phyloP scores from a whole-genome alignment of 2,888 invertebrate species.

The Mimumesa dahlbomi region DNA sequence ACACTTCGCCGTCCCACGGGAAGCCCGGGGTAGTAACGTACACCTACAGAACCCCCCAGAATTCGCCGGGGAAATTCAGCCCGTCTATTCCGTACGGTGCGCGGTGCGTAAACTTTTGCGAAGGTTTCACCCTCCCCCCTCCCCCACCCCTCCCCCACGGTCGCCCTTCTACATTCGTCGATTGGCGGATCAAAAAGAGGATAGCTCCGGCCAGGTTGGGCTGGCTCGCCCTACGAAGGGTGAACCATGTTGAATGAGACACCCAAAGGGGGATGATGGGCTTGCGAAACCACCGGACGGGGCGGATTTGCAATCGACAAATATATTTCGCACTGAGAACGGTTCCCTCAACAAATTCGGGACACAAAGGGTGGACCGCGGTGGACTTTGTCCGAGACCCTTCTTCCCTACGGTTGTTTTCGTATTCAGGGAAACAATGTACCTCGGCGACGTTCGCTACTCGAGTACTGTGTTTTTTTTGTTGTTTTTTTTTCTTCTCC shows the following conservation, averaged over 20 bases:
- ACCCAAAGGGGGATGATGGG: slow-evolving; percentile 51
- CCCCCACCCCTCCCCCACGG: too few relatives aligned
- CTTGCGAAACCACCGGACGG: slow-evolving; percentile 52
- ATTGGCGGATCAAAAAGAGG: slow-evolving; percentile 46
- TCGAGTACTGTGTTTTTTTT: too few relatives aligned
- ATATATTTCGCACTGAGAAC: slow-evolving; percentile 47
- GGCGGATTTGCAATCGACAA: slow-evolving; percentile 58
- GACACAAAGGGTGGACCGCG: slow-evolving; percentile 23
- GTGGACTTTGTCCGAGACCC: slow-evolving; percentile 25
- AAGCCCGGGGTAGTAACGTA: slow-evolving; percentile 54
- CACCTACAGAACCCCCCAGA: slow-evolving; percentile 53
- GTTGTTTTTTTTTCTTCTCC: too few relatives aligned
- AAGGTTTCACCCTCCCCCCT: slow-evolving; percentile 57
- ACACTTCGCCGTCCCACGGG: slow-evolving; percentile 55
- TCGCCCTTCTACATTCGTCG: slow-evolving; percentile 47
- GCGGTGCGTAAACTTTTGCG: slow-evolving; percentile 70
- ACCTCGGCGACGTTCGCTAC: background rate
- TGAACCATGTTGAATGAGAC: slow-evolving; percentile 42
- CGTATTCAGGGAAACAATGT: background rate
- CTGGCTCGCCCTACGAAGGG: slow-evolving; percentile 46
- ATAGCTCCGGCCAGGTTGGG: slow-evolving; percentile 8
- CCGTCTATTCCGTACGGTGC: slow-evolving; percentile 62
- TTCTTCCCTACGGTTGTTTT: slow-evolving; percentile 13
- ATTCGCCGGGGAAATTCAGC: slow-evolving; percentile 73
- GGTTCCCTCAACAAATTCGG: slow-evolving; percentile 36